Base-by-base conservation (phyloP, 2,797 vertebrate genomes). In the Denticeps clupeoides region DNA sequence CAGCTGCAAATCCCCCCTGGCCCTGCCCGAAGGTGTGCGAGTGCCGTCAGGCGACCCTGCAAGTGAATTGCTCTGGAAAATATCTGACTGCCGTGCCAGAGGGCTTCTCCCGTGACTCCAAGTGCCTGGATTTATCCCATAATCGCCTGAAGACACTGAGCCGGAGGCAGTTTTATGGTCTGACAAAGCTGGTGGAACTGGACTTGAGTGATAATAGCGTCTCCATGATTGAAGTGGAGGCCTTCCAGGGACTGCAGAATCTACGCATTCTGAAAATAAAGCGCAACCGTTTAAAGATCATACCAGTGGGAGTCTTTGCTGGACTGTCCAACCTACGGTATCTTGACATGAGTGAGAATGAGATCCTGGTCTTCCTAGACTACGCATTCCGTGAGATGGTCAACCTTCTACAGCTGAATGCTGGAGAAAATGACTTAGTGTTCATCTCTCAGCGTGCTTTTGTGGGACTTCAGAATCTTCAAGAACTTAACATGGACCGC, bases 301-400 rank as follows among this genome's bases (percentile, higher is more conserved):
- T 94, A 47, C 82, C 87, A 0, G 84, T 89, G 0, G 88, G 88
- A 2, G 77, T 89, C 37, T 90, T 94, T 49, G 77, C 83, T 0
- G 87, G 88, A 3, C 64, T 92, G 15, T 58, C 82, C 1, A 71
- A 63, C 53, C 79, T 93, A 48, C 79, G 71, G 0, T 62, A 79
- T 41, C 69, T 94, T 22, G 89, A 93, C 53, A 59, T 93, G 42
- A 86, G 91, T 45, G 77, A 85, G 58, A 94, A 94, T 59, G 85
- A 91, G 69, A 88, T 94, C 15, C 82, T 92, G 33, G 82, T 94
- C 13, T 87, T 94, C 55, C 70, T 93, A 42, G 91, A 94, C 44
- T 82, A 85, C 37, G 86, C 88, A 6, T 94, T 94, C 62, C 72
- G 69, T 41, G 87, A 88, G 32, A 69, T 90, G 58, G 38, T 56